A percentile compares a stretch with the other conserved stretches of the same genome.
Evolutionary conservation across 2,113 vertebrate genomes (phyloP).

Genomic region (Bombycilla garrulus): DNA sequence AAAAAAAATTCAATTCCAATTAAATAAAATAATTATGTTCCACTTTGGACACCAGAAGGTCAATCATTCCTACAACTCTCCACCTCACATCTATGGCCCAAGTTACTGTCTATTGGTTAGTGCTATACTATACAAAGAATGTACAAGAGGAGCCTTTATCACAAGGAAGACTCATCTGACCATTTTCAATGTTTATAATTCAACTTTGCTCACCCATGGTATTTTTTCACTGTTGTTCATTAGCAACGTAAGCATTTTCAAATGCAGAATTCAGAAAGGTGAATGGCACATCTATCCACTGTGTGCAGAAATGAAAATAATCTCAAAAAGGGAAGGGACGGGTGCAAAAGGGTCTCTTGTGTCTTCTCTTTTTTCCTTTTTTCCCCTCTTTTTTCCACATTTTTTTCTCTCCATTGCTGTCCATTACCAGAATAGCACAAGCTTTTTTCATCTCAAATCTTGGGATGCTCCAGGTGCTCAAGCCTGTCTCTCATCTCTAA

Average conservation of each 20-base stretch:
- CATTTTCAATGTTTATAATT: not conserved
- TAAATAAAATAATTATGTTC: not conserved
- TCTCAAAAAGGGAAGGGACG: not conserved
- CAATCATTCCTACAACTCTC: not conserved
- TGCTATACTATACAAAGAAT: not conserved
- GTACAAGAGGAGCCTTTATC: not conserved
- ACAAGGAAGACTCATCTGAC: not conserved
- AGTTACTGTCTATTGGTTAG: not conserved
- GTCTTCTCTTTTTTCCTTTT: not conserved
- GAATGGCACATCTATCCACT: not conserved
- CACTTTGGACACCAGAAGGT: not conserved
- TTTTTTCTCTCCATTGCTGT: not conserved
- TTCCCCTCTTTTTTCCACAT: not conserved
- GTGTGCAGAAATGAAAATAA: not conserved
- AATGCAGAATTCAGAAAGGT: not conserved
- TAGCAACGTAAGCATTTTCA: not conserved
- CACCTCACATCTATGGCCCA: not conserved
- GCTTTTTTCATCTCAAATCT: not conserved
- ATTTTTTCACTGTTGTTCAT: not conserved
- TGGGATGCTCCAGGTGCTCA: not conserved
- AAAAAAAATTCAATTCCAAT: not conserved
- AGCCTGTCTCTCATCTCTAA: not conserved
- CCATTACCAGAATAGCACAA: not conserved
- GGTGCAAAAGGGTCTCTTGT: not conserved
- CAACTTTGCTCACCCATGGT: not conserved